Evolutionary conservation across 2,888 invertebrate genomes (phyloP).

Genomic region (Lithophane socia): DNA sequence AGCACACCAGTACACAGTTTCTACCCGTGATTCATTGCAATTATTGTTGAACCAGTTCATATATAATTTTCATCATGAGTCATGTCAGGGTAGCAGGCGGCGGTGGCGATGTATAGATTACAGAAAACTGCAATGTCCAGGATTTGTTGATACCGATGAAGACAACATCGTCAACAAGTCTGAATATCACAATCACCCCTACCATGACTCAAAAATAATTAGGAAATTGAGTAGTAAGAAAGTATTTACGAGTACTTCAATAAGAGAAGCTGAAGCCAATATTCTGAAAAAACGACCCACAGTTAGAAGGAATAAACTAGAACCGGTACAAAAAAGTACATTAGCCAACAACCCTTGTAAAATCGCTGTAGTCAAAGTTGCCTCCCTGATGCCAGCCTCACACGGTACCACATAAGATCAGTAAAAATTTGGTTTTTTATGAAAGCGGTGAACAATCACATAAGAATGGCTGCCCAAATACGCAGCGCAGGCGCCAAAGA

Average conservation of each 20-base stretch:
- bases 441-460: no score
- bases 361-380: neutral
- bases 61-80: constrained; percentile 77
- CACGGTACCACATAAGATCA: neutral
- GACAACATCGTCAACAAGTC: constrained; percentile 72
- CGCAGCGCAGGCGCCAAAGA: no score
- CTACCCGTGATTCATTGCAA: constrained; percentile 78
- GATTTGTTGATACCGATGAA: constrained; percentile 76
- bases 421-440: neutral
- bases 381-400: no score
- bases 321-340: no score
- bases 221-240: constrained; percentile 65
- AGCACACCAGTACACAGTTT: constrained; percentile 73
- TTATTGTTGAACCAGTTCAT: constrained; percentile 79
- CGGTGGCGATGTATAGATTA: constrained; percentile 84
- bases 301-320: neutral
- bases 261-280: constrained; percentile 40
- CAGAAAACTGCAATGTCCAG: constrained; percentile 74
- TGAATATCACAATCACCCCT: constrained; percentile 71
- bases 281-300: neutral
- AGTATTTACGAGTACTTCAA: constrained; percentile 65
- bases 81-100: constrained; percentile 68
- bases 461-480: no score
- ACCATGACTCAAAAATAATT: constrained; percentile 74
- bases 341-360: neutral